phyloP scores from a whole-genome alignment of 2,888 invertebrate species.

The Lepidonotus clava region DNA sequence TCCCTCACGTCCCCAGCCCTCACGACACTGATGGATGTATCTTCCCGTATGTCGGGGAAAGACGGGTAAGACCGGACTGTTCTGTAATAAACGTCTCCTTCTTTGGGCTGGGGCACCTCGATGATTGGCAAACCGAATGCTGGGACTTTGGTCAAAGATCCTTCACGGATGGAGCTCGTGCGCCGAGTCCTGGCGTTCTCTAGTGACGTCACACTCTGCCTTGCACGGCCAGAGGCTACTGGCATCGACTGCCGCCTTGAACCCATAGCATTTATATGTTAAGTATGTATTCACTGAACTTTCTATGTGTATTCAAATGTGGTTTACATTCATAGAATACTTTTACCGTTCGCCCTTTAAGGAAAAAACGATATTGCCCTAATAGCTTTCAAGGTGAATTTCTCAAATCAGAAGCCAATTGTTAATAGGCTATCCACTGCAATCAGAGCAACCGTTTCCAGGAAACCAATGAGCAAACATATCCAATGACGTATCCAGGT shows the following conservation, averaged over 20 bases:
- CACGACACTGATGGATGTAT: conserved; percentile 62
- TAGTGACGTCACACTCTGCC: not conserved
- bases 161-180: not conserved
- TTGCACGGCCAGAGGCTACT: not conserved
- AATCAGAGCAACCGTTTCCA: too few relatives aligned
- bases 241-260: not conserved
- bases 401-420: too few relatives aligned
- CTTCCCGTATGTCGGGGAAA: conserved; percentile 65
- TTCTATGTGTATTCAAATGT: too few relatives aligned
- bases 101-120: conserved; percentile 57
- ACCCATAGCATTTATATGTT: too few relatives aligned
- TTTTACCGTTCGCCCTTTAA: too few relatives aligned
- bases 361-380: too few relatives aligned
- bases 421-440: too few relatives aligned
- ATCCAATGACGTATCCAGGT: too few relatives aligned
- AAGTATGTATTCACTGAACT: too few relatives aligned
- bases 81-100: conserved; percentile 70
- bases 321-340: too few relatives aligned
- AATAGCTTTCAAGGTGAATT: too few relatives aligned
- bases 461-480: too few relatives aligned
- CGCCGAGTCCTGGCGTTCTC: not conserved
- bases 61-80: conserved; percentile 69
- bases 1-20: not conserved
- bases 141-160: not conserved
- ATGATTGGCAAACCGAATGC: not conserved